phyloP scores from a whole-genome alignment of 1,140 invertebrate species.

The Drosophila gunungcola region DNA sequence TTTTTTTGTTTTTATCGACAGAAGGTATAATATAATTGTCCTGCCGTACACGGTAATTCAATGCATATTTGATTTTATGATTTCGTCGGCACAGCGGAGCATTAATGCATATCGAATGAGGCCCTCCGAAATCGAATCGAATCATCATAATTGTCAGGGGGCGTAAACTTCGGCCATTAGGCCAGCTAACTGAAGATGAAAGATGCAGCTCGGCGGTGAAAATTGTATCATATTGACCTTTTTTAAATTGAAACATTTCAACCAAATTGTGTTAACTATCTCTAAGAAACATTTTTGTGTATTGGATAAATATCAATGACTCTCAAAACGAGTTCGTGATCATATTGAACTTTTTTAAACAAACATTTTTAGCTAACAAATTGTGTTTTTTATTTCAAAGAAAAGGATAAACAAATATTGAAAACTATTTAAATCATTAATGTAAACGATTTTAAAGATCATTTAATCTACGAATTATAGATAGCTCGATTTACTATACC shows the following conservation, averaged over 20 bases:
- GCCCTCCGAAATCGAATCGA: slow-evolving; percentile 20
- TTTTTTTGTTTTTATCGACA: slow-evolving; percentile 4
- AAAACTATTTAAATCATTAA: no score
- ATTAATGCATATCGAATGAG: slow-evolving; percentile 67
- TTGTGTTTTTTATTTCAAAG: no score
- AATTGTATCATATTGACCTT: neutral
- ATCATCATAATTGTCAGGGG: slow-evolving; percentile 31
- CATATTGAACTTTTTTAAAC: no score
- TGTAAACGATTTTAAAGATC: no score
- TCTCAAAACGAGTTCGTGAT: no score
- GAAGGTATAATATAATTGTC: slow-evolving; percentile 78
- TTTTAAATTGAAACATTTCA: neutral
- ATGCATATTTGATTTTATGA: slow-evolving; percentile 83
- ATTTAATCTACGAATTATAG: neutral
- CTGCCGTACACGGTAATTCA: slow-evolving; percentile 69
- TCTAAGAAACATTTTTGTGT: neutral
- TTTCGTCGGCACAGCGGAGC: slow-evolving; percentile 44
- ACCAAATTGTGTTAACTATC: no score
- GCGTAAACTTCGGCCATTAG: slow-evolving; percentile 18
- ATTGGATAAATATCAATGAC: neutral
- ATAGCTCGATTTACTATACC: no score
- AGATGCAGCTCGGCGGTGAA: neutral
- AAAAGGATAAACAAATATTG: no score
- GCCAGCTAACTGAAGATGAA: slow-evolving; percentile 21
- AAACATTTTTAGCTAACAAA: no score